These are phyloP conservation scores for Euleptes europaea DNA, from an alignment of 2,113 vertebrate genomes.

Conservation along the genomic window DNA sequence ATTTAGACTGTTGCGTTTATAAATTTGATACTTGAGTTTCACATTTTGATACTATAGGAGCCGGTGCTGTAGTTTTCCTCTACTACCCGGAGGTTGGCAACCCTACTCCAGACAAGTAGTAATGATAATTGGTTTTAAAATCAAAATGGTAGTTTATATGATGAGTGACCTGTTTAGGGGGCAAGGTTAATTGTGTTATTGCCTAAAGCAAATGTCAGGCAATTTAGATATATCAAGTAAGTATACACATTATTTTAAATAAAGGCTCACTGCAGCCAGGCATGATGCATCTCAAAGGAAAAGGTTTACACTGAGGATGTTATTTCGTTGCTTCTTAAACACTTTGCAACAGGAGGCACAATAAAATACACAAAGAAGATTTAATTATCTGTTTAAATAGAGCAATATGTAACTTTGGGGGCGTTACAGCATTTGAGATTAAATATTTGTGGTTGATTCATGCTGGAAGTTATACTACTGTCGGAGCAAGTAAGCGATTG, in stretches of 20 bases:
- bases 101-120: background rate
- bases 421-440: background rate
- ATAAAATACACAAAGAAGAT: background rate
- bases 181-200: conserved; percentile 9
- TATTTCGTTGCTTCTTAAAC: background rate
- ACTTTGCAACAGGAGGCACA: background rate
- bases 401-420: background rate
- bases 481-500: background rate
- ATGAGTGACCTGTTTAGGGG: conserved; percentile 44
- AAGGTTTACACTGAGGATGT: background rate
- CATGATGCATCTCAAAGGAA: background rate
- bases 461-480: background rate
- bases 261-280: background rate
- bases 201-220: background rate
- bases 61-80: too few relatives aligned
- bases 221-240: background rate
- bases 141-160: conserved; percentile 10
- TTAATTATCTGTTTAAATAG: background rate
- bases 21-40: too few relatives aligned
- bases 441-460: background rate
- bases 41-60: too few relatives aligned
- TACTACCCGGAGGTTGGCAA: conserved; percentile 32
- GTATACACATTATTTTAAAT: background rate
- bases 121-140: background rate
- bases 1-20: too few relatives aligned